phyloP scores from a whole-genome alignment of 1,140 invertebrate genomes.

The Penaeus vannamei region DNA sequence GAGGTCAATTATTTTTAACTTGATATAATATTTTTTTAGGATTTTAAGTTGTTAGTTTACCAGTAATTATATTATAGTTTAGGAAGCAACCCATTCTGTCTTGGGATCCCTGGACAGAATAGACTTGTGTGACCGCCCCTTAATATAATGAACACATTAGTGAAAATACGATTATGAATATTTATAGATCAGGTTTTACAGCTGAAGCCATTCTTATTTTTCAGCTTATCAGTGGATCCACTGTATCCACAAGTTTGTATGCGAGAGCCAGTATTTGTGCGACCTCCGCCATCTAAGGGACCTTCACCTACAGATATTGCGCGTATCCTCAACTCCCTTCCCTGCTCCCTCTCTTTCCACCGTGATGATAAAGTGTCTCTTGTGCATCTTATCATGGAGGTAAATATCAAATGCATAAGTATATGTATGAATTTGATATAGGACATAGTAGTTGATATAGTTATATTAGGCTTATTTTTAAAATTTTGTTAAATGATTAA shows the following conservation, averaged over 20 bases:
- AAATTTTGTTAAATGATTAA: too few species aligned
- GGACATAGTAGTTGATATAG: background rate
- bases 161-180: too few species aligned
- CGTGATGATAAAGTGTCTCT: conserved; percentile 84
- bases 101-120: too few species aligned
- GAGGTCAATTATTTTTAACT: too few species aligned
- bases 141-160: too few species aligned
- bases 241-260: conserved; percentile 90
- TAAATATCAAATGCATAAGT: background rate
- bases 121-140: too few species aligned
- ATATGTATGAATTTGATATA: background rate
- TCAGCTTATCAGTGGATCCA: conserved; percentile 91
- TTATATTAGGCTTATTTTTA: too few species aligned
- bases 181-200: background rate
- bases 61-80: too few species aligned
- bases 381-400: conserved; percentile 90
- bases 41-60: too few species aligned
- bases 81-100: too few species aligned
- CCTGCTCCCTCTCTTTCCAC: conserved; percentile 87
- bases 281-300: conserved; percentile 72
- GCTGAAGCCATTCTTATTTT: conserved; percentile 67
- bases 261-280: conserved; percentile 67
- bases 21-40: too few species aligned
- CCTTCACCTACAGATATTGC: conserved; percentile 88
- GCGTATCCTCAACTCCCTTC: conserved; percentile 85